Conservation (phyloP, 2,888 invertebrate species). For the Schizaphis graminum region DNA sequence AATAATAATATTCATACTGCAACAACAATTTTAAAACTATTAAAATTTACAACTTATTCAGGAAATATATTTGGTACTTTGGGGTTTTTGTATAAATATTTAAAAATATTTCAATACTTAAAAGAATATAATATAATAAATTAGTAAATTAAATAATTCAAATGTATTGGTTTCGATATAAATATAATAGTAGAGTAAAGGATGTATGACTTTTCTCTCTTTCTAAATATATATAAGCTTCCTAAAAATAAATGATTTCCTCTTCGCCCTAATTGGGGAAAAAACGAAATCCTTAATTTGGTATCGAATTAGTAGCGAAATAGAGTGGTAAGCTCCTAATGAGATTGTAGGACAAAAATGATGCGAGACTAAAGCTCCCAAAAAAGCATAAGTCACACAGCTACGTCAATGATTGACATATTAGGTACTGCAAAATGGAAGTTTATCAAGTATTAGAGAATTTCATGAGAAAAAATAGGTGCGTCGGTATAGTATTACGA, state of each 20-base stretch:
- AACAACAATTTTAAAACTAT: not conserved
- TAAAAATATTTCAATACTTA: not conserved
- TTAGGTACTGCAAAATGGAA: not conserved
- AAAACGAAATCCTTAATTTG: not conserved
- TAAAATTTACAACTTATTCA: not conserved
- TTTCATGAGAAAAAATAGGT: not conserved
- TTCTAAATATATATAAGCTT: not conserved
- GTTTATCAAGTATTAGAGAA: not conserved
- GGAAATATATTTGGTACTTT: not conserved
- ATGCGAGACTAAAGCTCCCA: not conserved
- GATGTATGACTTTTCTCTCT: not conserved
- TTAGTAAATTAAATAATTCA: not conserved
- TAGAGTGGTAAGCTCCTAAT: not conserved
- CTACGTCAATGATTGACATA: not conserved
- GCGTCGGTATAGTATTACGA: not conserved
- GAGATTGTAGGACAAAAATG: conserved; percentile 4
- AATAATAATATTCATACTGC: too few relatives aligned
- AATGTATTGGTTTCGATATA: not conserved
- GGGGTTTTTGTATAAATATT: not conserved
- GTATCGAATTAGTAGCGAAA: not conserved
- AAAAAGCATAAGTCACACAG: not conserved
- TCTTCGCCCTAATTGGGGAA: not conserved
- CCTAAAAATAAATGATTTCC: not conserved
- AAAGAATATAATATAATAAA: not conserved
- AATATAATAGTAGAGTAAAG: not conserved